A percentile compares a stretch with the other conserved stretches of the same genome.
Conservation (phyloP, 2,888 invertebrate genomes). For the Esperia sulphurella region DNA sequence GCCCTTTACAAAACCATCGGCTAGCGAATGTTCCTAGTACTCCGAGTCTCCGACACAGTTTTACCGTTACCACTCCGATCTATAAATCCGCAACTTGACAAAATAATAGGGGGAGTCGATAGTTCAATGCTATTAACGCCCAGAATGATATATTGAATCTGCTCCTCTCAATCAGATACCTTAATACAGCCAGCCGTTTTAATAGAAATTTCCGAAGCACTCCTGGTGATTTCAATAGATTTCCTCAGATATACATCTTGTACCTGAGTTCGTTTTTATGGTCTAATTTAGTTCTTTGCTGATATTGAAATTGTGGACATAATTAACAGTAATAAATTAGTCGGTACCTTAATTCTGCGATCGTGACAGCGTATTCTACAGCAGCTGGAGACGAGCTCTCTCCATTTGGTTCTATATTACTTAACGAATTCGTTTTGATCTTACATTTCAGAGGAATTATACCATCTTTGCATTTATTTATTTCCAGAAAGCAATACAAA, state of each 20-base stretch:
- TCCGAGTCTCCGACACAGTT: slow-evolving; percentile 36
- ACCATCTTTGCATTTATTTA: too few species aligned
- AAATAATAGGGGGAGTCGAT: slow-evolving; percentile 75
- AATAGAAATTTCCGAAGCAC: slow-evolving; percentile 41
- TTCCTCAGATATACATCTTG: not conserved
- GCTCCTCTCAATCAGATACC: slow-evolving; percentile 74
- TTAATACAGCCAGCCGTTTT: slow-evolving; percentile 58
- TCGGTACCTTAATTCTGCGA: too few species aligned
- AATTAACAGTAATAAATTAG: too few species aligned
- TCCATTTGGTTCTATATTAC: too few species aligned
- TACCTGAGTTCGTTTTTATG: not conserved
- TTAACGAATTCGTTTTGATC: too few species aligned
- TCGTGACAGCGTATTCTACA: too few species aligned
- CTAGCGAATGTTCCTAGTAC: slow-evolving; percentile 33
- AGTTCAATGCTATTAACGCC: slow-evolving; percentile 74
- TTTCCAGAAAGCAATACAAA: too few species aligned
- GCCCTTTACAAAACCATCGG: slow-evolving; percentile 40
- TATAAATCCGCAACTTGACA: slow-evolving; percentile 76
- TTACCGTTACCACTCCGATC: slow-evolving; percentile 66
- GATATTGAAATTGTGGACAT: not conserved
- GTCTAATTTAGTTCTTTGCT: not conserved
- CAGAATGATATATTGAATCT: slow-evolving; percentile 72
- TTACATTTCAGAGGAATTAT: too few species aligned
- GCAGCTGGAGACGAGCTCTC: too few species aligned
- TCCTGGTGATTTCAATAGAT: not conserved